These are phyloP conservation scores for Melangyna quadrimaculata DNA, from an alignment of 2,888 invertebrate species.

Conservation along the genomic window DNA sequence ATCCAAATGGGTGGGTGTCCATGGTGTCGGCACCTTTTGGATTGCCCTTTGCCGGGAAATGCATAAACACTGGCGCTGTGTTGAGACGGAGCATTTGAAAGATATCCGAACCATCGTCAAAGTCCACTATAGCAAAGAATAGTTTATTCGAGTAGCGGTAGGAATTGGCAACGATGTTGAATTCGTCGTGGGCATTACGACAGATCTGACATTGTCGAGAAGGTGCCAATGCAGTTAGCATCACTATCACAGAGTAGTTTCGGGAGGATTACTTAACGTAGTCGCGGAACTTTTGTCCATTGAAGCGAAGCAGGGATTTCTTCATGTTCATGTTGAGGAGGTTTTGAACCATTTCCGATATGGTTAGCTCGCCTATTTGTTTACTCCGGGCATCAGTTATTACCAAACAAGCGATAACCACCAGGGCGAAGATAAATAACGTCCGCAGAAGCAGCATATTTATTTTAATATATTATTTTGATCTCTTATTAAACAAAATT, in stretches of 20 bases:
- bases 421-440: slow-evolving; percentile 74
- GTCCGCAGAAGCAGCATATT: slow-evolving; percentile 77
- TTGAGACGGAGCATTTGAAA: slow-evolving; percentile 96
- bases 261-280: slow-evolving; percentile 93
- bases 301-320: slow-evolving; percentile 92
- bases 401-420: slow-evolving; percentile 75
- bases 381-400: slow-evolving; percentile 78
- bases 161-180: slow-evolving; percentile 96
- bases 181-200: slow-evolving; percentile 98
- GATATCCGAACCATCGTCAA: slow-evolving; percentile 98
- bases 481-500: not conserved
- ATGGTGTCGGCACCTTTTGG: slow-evolving; percentile 96
- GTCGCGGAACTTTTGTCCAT: slow-evolving; percentile 95
- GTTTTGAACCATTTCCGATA: slow-evolving; percentile 92
- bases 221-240: slow-evolving; percentile 96
- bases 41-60: slow-evolving; percentile 98
- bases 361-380: slow-evolving; percentile 81
- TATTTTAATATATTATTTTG: slow-evolving; percentile 19
- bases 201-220: slow-evolving; percentile 96
- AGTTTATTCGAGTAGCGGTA: slow-evolving; percentile 95
- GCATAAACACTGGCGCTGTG: slow-evolving; percentile 99
- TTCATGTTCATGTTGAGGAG: slow-evolving; percentile 94
- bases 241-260: slow-evolving; percentile 92
- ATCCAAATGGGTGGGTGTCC: slow-evolving; percentile 97
- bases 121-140: slow-evolving; percentile 98